These are phyloP conservation scores for Xestia sexstrigata DNA, from an alignment of 2,888 invertebrate genomes.

Conservation along the genomic window DNA sequence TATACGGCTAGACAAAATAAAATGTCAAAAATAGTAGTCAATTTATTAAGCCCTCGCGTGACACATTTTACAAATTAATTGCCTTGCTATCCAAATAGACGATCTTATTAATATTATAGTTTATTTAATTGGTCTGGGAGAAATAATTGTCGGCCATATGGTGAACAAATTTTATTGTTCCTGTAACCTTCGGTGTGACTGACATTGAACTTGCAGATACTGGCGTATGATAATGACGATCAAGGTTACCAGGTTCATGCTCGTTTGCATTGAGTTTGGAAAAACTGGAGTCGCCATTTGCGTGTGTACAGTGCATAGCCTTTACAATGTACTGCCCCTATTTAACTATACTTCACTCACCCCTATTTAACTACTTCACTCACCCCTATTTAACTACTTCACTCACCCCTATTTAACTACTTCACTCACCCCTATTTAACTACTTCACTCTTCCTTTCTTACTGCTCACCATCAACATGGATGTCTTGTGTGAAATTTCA, in stretches of 20 bases:
- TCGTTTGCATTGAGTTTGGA: constrained; percentile 1
- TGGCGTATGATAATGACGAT: constrained; percentile 25
- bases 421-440: no score
- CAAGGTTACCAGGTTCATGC: constrained; percentile 31
- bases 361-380: no score
- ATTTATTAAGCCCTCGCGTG: constrained; percentile 21
- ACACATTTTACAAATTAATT: constrained; percentile 31
- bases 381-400: no score
- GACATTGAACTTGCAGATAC: constrained; percentile 44
- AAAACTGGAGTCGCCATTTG: neutral
- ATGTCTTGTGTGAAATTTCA: neutral
- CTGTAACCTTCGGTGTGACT: constrained; percentile 42
- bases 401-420: no score
- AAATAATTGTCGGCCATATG: constrained; percentile 17
- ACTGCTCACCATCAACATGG: neutral
- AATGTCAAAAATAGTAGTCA: neutral
- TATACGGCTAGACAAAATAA: neutral
- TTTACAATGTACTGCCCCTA: neutral
- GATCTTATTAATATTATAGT: constrained; percentile 34
- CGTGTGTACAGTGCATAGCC: neutral
- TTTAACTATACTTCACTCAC: no score
- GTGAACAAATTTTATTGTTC: constrained; percentile 21
- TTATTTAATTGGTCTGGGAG: constrained; percentile 34
- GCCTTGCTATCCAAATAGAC: constrained; percentile 24
- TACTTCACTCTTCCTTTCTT: no score